phyloP scores from a whole-genome alignment of 2,113 vertebrate genomes.

The Rostratula benghalensis region DNA sequence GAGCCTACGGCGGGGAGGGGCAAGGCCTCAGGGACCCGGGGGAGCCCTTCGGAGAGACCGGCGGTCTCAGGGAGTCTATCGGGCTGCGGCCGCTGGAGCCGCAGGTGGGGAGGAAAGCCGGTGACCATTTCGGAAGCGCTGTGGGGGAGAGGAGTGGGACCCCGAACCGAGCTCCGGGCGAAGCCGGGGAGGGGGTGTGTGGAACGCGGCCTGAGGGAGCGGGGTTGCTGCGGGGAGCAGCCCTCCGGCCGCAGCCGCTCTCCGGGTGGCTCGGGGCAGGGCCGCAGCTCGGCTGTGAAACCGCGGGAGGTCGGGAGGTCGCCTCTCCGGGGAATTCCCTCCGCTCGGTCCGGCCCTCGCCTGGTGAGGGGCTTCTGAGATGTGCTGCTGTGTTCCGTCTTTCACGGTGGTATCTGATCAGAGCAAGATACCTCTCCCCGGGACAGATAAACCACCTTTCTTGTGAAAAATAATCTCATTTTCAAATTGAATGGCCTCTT shows the following conservation, averaged over 20 bases:
- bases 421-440: not conserved
- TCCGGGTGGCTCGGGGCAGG: fast-evolving
- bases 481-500: not conserved
- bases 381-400: fast-evolving
- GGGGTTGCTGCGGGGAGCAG: too few relatives aligned
- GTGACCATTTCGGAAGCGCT: fast-evolving
- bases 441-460: not conserved
- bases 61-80: not conserved
- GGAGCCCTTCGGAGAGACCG: too few relatives aligned
- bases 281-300: not conserved
- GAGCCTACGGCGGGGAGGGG: not conserved
- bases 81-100: not conserved
- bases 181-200: not conserved
- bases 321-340: not conserved
- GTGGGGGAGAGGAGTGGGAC: too few relatives aligned
- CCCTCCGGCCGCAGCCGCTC: fast-evolving
- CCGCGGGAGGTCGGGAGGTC: not conserved
- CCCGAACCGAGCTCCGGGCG: not conserved
- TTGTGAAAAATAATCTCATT: not conserved
- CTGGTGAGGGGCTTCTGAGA: fast-evolving
- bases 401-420: fast-evolving
- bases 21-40: not conserved
- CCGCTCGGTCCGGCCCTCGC: not conserved
- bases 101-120: too few relatives aligned
- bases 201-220: not conserved